Conservation (phyloP, 2,797 vertebrate genomes). For the Girardinus metallicus region DNA sequence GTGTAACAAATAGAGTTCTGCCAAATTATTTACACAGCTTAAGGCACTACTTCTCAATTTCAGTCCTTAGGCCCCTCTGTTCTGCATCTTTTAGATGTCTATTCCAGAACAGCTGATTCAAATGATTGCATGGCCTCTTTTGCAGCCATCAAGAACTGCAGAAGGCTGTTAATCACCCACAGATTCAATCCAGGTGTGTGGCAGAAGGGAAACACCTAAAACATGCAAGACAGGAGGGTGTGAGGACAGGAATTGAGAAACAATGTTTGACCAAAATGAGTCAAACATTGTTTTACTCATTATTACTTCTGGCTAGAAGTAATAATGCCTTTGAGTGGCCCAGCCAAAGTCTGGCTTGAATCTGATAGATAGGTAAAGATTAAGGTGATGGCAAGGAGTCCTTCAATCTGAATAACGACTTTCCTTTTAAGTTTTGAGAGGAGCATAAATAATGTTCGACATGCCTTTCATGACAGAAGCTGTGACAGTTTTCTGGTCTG, state of each 20-base stretch:
- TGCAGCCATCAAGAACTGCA: no score
- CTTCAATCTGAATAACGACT: not conserved
- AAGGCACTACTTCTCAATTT: not conserved
- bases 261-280: not conserved
- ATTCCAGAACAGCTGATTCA: no score
- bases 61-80: no score
- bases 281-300: no score
- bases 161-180: no score
- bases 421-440: not conserved
- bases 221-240: no score
- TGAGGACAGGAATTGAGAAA: no score
- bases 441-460: not conserved
- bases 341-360: not conserved
- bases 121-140: no score
- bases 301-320: not conserved
- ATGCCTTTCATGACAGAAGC: not conserved
- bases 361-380: not conserved
- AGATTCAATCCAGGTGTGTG: no score
- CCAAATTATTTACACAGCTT: not conserved
- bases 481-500: not conserved
- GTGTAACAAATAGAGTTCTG: not conserved
- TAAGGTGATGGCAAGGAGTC: not conserved
- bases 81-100: no score
- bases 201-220: no score
- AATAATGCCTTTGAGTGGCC: not conserved